phyloP scores from a whole-genome alignment of 92 coral and sea anemone species.

The Meandrina meandrites region DNA sequence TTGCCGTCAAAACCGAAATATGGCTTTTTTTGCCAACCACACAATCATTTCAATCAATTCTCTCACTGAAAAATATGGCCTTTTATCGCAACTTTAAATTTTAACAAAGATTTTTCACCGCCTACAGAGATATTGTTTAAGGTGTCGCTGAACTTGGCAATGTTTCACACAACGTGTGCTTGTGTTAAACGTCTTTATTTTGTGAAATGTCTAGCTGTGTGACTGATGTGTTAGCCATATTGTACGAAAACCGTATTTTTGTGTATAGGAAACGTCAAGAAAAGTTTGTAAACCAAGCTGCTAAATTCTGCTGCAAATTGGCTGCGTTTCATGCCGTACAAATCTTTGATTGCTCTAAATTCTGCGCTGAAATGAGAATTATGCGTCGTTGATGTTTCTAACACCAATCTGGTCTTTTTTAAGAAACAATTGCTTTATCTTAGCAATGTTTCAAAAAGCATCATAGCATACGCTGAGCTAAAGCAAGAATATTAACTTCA shows the following conservation, averaged over 20 bases:
- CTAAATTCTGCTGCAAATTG: neutral
- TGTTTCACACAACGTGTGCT: neutral
- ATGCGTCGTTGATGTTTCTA: neutral
- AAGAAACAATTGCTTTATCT: neutral
- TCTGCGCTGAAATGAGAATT: neutral
- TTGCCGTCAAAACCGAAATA: no score
- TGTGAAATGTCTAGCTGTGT: neutral
- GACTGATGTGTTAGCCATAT: neutral
- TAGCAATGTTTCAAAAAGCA: neutral
- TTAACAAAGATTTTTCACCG: neutral
- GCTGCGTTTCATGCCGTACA: neutral
- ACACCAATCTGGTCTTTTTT: neutral
- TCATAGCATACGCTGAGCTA: neutral
- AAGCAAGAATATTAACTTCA: neutral
- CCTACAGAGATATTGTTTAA: neutral
- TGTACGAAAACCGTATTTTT: neutral
- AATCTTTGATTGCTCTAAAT: neutral
- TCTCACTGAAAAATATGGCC: neutral
- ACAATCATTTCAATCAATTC: neutral
- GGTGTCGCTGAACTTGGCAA: neutral
- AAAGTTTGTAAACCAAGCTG: neutral
- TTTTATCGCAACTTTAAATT: neutral
- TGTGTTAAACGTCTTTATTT: neutral
- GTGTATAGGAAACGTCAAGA: neutral
- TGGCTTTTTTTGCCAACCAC: neutral